Conservation (phyloP, 2,888 invertebrate genomes). For the Tipula vernalis region DNA sequence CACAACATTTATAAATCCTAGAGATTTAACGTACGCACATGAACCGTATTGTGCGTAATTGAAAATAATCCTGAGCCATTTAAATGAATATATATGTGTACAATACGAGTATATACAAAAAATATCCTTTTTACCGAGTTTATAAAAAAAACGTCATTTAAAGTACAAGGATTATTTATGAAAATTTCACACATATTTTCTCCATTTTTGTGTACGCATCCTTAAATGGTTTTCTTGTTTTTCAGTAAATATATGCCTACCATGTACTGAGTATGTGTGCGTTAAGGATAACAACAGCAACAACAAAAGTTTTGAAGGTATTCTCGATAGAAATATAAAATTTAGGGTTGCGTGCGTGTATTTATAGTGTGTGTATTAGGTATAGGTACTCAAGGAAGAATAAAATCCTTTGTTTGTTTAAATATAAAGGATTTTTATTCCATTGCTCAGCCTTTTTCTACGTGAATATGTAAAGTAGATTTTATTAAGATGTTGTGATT, state of each 20-base stretch:
- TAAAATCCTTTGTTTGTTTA: constrained; percentile 4
- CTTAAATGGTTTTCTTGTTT: not conserved
- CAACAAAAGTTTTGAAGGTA: not conserved
- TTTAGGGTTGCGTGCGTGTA: not conserved
- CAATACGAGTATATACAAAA: not conserved
- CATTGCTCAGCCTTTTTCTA: not conserved
- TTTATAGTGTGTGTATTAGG: not conserved
- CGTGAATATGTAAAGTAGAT: not conserved
- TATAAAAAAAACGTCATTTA: not conserved
- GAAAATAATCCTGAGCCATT: not conserved
- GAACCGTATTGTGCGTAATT: not conserved
- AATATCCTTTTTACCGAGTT: not conserved
- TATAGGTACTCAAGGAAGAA: not conserved
- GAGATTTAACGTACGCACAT: not conserved
- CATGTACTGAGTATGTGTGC: not conserved
- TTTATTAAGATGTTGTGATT: not conserved
- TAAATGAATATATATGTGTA: not conserved
- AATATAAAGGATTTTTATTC: not conserved
- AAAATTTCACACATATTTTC: not conserved
- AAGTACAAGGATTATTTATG: not conserved
- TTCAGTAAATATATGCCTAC: not conserved
- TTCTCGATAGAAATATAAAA: not conserved
- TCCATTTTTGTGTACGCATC: not conserved
- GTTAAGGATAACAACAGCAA: not conserved
- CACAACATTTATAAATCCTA: not conserved